These are phyloP conservation scores for Sander vitreus DNA, from an alignment of 2,113 vertebrate genomes.

Conservation along the genomic window DNA sequence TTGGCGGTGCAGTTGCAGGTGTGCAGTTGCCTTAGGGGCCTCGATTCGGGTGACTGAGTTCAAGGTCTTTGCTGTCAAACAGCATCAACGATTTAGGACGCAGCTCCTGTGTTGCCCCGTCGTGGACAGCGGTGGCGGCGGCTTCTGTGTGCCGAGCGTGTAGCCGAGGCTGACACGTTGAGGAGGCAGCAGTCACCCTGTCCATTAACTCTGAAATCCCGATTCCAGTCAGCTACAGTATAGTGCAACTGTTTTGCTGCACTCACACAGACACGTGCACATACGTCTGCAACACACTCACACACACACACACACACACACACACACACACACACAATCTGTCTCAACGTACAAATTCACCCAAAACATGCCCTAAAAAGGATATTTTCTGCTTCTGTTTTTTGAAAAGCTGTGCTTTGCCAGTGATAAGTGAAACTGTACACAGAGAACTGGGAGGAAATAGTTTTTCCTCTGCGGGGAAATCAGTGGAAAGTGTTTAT, in stretches of 20 bases:
- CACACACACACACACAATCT: constrained; percentile 23
- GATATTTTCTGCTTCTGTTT: constrained; percentile 52
- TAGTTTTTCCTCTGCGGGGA: constrained; percentile 36
- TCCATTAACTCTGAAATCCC: constrained; percentile 78
- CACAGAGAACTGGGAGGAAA: constrained; percentile 37
- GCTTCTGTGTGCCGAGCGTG: constrained; percentile 70
- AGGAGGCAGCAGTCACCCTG: constrained; percentile 69
- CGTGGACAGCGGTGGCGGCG: constrained; percentile 10
- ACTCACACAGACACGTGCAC: neutral
- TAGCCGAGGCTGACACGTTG: constrained; percentile 76
- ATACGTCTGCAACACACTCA: constrained; percentile 1
- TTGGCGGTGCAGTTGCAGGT: neutral
- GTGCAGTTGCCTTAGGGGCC: constrained; percentile 26
- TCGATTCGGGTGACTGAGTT: constrained; percentile 26
- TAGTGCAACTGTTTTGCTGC: constrained; percentile 34
- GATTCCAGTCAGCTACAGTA: constrained; percentile 61
- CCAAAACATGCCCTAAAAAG: constrained; percentile 53
- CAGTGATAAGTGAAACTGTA: constrained; percentile 54
- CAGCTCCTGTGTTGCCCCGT: constrained; percentile 13
- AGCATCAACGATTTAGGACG: constrained; percentile 26
- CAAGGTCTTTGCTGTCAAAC: constrained; percentile 39
- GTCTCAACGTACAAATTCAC: constrained; percentile 46
- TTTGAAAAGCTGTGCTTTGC: constrained; percentile 41
- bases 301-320: constrained; percentile 35
- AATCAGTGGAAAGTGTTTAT: constrained; percentile 65